phyloP scores from a whole-genome alignment of 2,888 invertebrate genomes.

The Myathropa florea region DNA sequence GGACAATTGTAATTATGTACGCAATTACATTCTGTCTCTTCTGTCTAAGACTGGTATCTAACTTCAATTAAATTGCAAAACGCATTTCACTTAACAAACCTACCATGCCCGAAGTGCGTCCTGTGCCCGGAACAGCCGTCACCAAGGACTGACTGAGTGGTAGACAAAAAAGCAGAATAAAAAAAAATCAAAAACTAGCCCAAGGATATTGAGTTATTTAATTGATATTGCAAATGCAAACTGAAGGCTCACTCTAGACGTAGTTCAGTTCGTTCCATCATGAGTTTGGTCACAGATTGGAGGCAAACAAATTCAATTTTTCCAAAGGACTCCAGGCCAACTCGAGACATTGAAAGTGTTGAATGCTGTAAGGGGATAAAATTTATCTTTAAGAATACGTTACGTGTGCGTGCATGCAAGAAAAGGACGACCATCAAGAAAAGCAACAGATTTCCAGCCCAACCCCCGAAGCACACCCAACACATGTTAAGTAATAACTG shows the following conservation, averaged over 20 bases:
- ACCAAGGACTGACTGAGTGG: background rate
- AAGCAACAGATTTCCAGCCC: constrained; percentile 38
- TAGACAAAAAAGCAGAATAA: background rate
- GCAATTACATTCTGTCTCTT: constrained; percentile 56
- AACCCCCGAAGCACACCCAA: background rate
- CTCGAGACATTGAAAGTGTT: constrained; percentile 16
- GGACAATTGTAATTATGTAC: constrained; percentile 55
- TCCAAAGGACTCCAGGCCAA: background rate
- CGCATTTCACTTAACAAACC: constrained; percentile 59
- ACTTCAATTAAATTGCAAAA: constrained; percentile 64
- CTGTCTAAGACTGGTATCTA: background rate
- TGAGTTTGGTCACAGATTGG: background rate
- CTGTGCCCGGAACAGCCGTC: constrained; percentile 37
- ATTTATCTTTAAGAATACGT: constrained; percentile 8
- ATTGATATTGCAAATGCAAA: constrained; percentile 23
- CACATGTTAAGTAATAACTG: constrained; percentile 48
- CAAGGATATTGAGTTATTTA: constrained; percentile 27
- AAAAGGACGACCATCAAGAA: constrained; percentile 5
- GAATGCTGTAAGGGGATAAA: background rate
- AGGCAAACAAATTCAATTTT: background rate
- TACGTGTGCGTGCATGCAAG: constrained; percentile 30
- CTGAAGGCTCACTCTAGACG: background rate
- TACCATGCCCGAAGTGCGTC: constrained; percentile 30
- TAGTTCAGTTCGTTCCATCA: background rate
- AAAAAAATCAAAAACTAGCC: constrained; percentile 10